A percentile compares a stretch with the other conserved stretches of the same genome.
These are phyloP conservation scores for Amiota mariae DNA, from an alignment of 2,888 invertebrate species.

Conservation along the genomic window DNA sequence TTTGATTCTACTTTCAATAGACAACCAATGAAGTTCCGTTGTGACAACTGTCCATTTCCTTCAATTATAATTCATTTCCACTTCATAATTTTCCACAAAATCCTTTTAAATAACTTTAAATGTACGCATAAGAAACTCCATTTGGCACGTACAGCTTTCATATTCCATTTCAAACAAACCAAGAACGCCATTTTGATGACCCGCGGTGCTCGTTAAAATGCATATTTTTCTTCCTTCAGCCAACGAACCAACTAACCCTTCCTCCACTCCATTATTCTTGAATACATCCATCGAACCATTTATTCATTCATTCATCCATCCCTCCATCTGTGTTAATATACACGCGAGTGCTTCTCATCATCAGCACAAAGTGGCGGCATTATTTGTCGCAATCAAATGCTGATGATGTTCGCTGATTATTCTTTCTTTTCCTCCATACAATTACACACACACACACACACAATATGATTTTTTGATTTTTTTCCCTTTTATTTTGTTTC, in stretches of 20 bases:
- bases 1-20: too few relatives aligned
- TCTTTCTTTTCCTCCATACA: slow-evolving; percentile 27
- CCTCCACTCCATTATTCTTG: background rate
- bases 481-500: too few relatives aligned
- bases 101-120: slow-evolving; percentile 15
- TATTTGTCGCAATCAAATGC: slow-evolving; percentile 72
- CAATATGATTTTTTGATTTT: too few relatives aligned
- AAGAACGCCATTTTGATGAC: slow-evolving; percentile 16
- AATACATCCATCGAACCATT: slow-evolving; percentile 51
- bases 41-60: background rate
- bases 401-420: slow-evolving; percentile 71
- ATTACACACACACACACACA: too few relatives aligned
- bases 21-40: too few relatives aligned
- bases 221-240: slow-evolving; percentile 15
- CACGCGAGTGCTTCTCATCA: slow-evolving; percentile 49
- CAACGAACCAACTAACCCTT: background rate
- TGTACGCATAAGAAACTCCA: background rate
- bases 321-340: slow-evolving; percentile 65
- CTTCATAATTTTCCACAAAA: slow-evolving; percentile 22
- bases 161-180: background rate
- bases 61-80: slow-evolving; percentile 11
- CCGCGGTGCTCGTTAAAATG: slow-evolving; percentile 24
- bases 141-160: slow-evolving; percentile 20
- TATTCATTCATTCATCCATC: background rate
- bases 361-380: slow-evolving; percentile 71